These are phyloP conservation scores for Anguilla pacifica DNA, from an alignment of 2,797 vertebrate species.

Conservation along the genomic window DNA sequence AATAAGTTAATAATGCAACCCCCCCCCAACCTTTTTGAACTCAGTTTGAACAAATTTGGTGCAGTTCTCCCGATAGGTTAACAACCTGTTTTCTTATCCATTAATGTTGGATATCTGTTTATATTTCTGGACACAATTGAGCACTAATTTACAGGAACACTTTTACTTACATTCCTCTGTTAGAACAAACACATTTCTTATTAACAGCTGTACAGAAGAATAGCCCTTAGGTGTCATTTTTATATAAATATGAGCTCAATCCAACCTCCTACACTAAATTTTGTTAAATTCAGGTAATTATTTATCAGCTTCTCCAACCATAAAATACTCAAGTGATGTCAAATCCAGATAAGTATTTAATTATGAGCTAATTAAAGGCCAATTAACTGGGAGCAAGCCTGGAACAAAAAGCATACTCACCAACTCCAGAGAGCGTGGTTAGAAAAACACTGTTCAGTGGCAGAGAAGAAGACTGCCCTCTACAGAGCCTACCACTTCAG, in stretches of 20 bases:
- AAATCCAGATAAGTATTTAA: constrained; percentile 2
- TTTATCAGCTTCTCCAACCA: neutral
- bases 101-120: neutral
- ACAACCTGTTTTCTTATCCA: neutral
- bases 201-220: neutral
- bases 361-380: neutral
- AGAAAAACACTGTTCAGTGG: too few relatives aligned
- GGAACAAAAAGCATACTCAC: neutral
- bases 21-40: neutral
- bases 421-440: neutral
- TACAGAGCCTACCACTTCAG: neutral
- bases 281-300: neutral
- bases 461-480: neutral
- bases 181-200: neutral
- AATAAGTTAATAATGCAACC: too few relatives aligned
- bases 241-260: neutral
- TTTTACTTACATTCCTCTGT: neutral
- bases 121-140: neutral
- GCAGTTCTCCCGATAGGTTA: too few relatives aligned
- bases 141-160: neutral
- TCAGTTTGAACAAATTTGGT: neutral
- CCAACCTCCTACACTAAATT: neutral
- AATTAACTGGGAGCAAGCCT: neutral
- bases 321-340: neutral
- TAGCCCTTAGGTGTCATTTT: neutral